These are phyloP conservation scores for Sciurus carolinensis DNA, from an alignment of 2,797 vertebrate genomes.

Conservation along the genomic window DNA sequence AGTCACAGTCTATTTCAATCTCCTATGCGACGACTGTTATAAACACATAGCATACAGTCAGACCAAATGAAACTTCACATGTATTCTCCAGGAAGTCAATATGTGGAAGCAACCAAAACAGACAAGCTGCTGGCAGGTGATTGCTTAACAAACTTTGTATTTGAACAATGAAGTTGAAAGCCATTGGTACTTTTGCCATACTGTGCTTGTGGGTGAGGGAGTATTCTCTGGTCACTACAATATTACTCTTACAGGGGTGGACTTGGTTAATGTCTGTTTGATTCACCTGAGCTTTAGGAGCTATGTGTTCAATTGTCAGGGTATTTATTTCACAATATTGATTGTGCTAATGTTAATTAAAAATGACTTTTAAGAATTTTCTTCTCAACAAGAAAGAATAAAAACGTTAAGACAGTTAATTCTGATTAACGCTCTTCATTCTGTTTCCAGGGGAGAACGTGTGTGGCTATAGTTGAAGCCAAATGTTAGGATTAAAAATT, in stretches of 20 bases:
- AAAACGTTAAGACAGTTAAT: conserved; percentile 36
- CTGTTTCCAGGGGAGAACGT: background rate
- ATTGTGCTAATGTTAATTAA: conserved; percentile 30
- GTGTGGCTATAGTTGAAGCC: background rate
- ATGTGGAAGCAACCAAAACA: background rate
- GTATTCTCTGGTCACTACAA: background rate
- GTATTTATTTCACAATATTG: conserved; percentile 67
- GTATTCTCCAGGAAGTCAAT: background rate
- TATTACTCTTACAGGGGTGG: background rate
- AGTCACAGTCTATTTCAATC: conserved; percentile 58
- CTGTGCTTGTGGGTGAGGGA: background rate
- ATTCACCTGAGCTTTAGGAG: background rate
- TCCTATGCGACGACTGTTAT: background rate
- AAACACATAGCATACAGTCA: background rate
- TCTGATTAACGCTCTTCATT: conserved; percentile 53
- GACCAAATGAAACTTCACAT: background rate
- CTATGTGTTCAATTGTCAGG: background rate
- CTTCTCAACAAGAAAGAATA: conserved; percentile 59
- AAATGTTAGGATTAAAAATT: conserved; percentile 42
- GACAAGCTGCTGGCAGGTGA: background rate
- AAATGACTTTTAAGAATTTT: conserved; percentile 47
- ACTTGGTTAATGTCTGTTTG: background rate
- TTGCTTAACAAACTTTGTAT: conserved; percentile 12
- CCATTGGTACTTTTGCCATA: background rate
- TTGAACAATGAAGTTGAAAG: conserved; percentile 44